Base-by-base conservation (phyloP, 2,888 invertebrate species). In the Odontothrips loti region DNA sequence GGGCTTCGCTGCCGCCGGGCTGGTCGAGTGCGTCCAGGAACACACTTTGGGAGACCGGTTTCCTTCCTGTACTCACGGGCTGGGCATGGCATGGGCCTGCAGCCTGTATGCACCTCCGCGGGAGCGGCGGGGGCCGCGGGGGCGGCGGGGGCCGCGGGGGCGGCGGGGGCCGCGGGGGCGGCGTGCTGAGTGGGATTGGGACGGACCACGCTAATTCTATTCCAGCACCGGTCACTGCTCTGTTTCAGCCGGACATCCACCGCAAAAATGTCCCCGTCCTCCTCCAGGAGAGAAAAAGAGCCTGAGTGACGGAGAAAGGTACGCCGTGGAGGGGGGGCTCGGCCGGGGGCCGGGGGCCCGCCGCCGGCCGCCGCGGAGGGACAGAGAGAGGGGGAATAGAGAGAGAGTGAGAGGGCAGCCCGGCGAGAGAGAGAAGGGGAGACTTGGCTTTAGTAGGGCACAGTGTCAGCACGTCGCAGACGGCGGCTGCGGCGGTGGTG, bases 401-500 rank as follows among this genome's bases (percentile, higher is more conserved):
- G 68, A 68, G 68, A 23, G 68, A 68, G 68, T 23, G 68, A 68
- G 68, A 68, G 68, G 23, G 68, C n/a, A n/a, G 34, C 34, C 3
- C 3, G 34, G 34, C 34, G 34, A 43, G 58, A 58, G 68, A 23
- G 68, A 75, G 12, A 75, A 10, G 27, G 68, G 23, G 27, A 75
- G 68, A 75, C 23, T 23, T 23, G n/a, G 68, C 23, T 27, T 75
- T 75, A 75, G 68, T 75, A 75, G 68, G 68, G 68, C 68, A 75
- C 68, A 75, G 68, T 75, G 68, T 75, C 68, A 75, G 68, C 68
- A 75, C 68, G 68, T 75, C 68, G 68, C 34, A 43, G 34, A 43
- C 34, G 34, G 34, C 68, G 68, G 68, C 10, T 23, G 68, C 9
- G 27, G 68, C 10, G 68, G 68, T 27, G 68, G 68, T 9, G 68